Base-by-base conservation (phyloP, 2,113 vertebrate species). In the Gorilla gorilla region DNA sequence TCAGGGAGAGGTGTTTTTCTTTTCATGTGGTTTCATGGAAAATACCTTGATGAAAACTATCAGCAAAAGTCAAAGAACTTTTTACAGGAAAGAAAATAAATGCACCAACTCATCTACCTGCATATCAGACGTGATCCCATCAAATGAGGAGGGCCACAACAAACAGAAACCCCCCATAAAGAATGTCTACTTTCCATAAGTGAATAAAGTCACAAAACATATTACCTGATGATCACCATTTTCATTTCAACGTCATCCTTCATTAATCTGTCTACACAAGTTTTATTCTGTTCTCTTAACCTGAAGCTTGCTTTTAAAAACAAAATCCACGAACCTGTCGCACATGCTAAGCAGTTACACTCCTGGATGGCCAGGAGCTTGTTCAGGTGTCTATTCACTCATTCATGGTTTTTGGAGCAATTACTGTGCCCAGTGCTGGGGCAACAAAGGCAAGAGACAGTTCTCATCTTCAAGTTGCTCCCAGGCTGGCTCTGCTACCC, bases 91-190 rank as follows among this genome's bases (percentile, higher is more conserved):
- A 85, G 14, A 87, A 38, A 57, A 35, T 17, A 32, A 43, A 9
- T 9, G 40, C 11, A 3, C 89, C 59, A 12, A 11, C 35, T 23
- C 22, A 0, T 3, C 25, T 6, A 2, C 27, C 18, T 5, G 4
- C 10, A 0, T 61, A 55, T 17, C 40, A 43, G 64, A 52, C 14
- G 4, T 2, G 10, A 66, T 3, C 59, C 48, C 40, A 18, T 35
- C 50, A 4, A 1, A 23, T 27, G 50, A 32, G 50, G 50, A 18
- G n/a, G 7, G 0, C 22, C 4, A 0, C 3, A 70, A 25, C 20
- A 20, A 45, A 68, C 48, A 14, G 48, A 35, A 12, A 8, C 50
- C 12, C 22, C 45, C 30, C 13, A 6, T 64, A 40, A 14, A 48
- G 32, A 12, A 32, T 35, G 13, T 50, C 35, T 64, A 38, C 27